These are phyloP conservation scores for Actias luna DNA, from an alignment of 2,888 invertebrate species.

Conservation along the genomic window DNA sequence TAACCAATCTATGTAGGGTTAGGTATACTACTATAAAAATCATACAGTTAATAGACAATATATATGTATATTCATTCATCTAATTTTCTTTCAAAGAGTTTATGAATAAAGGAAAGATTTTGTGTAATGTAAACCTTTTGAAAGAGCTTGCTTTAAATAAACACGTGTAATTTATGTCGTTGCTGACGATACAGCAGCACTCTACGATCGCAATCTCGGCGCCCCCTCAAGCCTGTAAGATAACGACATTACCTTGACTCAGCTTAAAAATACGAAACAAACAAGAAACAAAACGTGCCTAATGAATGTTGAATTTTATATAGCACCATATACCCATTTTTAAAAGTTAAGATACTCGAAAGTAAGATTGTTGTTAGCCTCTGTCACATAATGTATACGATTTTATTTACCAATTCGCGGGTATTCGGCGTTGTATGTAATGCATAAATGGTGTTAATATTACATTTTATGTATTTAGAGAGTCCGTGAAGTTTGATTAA, in stretches of 20 bases:
- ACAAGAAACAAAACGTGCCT: constrained; percentile 52
- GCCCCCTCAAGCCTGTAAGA: constrained; percentile 56
- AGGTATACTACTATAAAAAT: no score
- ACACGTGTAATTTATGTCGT: constrained; percentile 39
- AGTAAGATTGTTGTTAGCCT: constrained; percentile 51
- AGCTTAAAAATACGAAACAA: constrained; percentile 62
- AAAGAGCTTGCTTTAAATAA: constrained; percentile 2
- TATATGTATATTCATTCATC: background rate
- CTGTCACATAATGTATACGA: constrained; percentile 65
- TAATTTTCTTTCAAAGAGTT: no score
- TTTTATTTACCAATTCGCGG: constrained; percentile 63
- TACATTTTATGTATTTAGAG: constrained; percentile 64
- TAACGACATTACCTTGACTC: constrained; percentile 59
- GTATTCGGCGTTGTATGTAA: constrained; percentile 63
- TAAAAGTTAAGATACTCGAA: constrained; percentile 50
- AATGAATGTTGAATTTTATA: constrained; percentile 69
- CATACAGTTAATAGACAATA: no score
- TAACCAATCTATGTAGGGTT: no score
- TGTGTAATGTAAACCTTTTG: background rate
- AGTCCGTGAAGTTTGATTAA: constrained; percentile 59
- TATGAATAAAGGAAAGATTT: background rate
- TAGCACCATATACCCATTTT: constrained; percentile 47
- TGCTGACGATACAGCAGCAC: constrained; percentile 56
- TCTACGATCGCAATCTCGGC: constrained; percentile 65
- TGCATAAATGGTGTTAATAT: constrained; percentile 72